phyloP scores from a whole-genome alignment of 1,140 invertebrate species.

The Magallana angulata region DNA sequence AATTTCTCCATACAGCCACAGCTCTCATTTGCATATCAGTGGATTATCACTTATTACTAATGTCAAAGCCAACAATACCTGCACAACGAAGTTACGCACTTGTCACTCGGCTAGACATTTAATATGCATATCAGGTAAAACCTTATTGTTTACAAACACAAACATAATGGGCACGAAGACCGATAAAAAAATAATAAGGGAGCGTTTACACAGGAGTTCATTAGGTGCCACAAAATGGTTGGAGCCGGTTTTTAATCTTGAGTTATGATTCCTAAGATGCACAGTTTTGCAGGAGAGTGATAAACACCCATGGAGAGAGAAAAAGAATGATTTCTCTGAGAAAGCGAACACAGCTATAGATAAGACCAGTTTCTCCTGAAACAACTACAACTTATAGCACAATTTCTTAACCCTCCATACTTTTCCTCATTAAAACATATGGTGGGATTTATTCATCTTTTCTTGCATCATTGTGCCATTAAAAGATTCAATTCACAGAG shows the following conservation, averaged over 20 bases:
- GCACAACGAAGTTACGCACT: not conserved
- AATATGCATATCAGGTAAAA: constrained; percentile 8
- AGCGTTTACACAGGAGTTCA: constrained; percentile 2
- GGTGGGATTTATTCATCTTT: not conserved
- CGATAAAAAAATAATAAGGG: not conserved
- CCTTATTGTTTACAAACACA: constrained; percentile 18
- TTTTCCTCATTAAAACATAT: not conserved
- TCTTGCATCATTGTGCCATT: constrained; percentile 8
- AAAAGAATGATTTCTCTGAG: constrained; percentile 4
- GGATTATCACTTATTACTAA: not conserved
- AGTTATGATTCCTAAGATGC: constrained; percentile 25
- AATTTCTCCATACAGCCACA: not conserved
- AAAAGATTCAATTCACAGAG: not conserved
- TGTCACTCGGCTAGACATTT: constrained; percentile 3
- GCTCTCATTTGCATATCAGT: not conserved
- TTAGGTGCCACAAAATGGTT: not conserved
- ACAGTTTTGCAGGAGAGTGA: constrained; percentile 18
- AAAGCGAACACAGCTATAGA: not conserved
- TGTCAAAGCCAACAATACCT: not conserved
- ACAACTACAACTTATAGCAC: not conserved
- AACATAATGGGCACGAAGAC: not conserved
- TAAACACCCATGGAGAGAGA: constrained; percentile 6
- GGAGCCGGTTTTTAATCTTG: not conserved
- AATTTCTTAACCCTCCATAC: not conserved
- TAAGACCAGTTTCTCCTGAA: constrained; percentile 5